Percentiles rank a stretch among this genome's conserved stretches.
Conservation (phyloP, 1,140 invertebrate species). For the Stenopsyche tienmushanensis region DNA sequence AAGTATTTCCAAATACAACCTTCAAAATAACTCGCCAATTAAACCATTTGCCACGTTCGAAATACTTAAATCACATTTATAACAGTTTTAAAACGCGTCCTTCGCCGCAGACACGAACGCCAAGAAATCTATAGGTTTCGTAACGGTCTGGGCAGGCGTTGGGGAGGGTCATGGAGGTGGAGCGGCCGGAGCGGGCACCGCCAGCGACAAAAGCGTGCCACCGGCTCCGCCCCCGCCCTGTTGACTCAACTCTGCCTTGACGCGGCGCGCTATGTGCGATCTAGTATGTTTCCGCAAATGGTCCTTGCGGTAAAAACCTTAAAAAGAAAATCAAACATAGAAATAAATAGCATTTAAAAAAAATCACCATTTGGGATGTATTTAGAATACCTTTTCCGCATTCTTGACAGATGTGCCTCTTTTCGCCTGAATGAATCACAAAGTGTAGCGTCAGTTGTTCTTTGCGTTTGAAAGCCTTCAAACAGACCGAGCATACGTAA, state of each 20-base stretch:
- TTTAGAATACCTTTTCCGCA: constrained; percentile 74
- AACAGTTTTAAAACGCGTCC: constrained; percentile 48
- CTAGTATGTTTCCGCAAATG: constrained; percentile 78
- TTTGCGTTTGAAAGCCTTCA: constrained; percentile 83
- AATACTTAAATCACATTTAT: not conserved
- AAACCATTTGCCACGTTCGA: too few species aligned
- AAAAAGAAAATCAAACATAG: constrained; percentile 24
- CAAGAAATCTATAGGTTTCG: constrained; percentile 49
- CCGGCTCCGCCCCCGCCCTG: constrained; percentile 48
- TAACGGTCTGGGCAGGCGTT: constrained; percentile 20
- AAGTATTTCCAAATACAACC: too few species aligned
- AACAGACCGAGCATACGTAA: constrained; percentile 79
- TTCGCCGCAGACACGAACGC: constrained; percentile 51
- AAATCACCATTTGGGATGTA: not conserved
- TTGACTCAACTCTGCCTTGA: constrained; percentile 80
- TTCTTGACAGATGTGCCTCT: constrained; percentile 80
- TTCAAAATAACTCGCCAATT: too few species aligned
- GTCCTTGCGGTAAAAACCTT: constrained; percentile 72
- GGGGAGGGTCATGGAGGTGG: constrained; percentile 39
- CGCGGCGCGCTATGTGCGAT: constrained; percentile 76
- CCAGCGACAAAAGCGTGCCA: constrained; percentile 34
- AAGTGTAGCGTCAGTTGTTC: constrained; percentile 82
- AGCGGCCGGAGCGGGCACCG: constrained; percentile 43
- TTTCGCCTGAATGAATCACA: constrained; percentile 83
- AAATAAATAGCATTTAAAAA: constrained; percentile 10